A percentile compares a stretch with the other conserved stretches of the same genome.
These are phyloP conservation scores for Proisotoma minuta DNA, from an alignment of 2,888 invertebrate species.

Conservation along the genomic window DNA sequence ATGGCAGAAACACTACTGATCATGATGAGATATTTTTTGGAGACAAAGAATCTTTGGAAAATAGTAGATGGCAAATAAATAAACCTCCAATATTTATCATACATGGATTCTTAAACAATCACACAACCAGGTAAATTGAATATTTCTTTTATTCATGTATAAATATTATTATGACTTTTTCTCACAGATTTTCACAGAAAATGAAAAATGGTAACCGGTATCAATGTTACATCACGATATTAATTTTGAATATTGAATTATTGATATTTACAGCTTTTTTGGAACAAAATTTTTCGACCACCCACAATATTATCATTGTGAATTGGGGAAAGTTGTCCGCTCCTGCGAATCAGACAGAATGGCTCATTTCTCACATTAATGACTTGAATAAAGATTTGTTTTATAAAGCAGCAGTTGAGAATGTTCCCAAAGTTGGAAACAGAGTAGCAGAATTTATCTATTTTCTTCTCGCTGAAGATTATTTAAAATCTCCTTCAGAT, in stretches of 20 bases:
- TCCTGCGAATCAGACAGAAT: slow-evolving; percentile 22
- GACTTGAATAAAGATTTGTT: slow-evolving; percentile 25
- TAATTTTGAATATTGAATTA: not conserved
- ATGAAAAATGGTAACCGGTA: slow-evolving; percentile 30
- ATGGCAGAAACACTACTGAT: slow-evolving; percentile 23
- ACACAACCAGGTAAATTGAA: slow-evolving; percentile 30
- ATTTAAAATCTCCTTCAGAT: slow-evolving; percentile 23
- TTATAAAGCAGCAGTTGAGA: slow-evolving; percentile 30
- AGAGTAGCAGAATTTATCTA: slow-evolving; percentile 29
- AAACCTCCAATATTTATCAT: slow-evolving; percentile 25
- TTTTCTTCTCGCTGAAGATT: slow-evolving; percentile 23
- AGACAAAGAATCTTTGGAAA: slow-evolving; percentile 14
- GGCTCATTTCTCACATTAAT: slow-evolving; percentile 13
- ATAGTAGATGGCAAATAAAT: slow-evolving; percentile 16
- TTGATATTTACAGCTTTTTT: slow-evolving; percentile 21
- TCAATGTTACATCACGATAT: too few relatives aligned
- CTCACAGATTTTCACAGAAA: slow-evolving; percentile 22
- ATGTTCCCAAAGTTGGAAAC: slow-evolving; percentile 32
- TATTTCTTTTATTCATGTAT: too few relatives aligned
- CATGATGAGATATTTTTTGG: slow-evolving; percentile 21
- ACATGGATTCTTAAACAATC: slow-evolving; percentile 37
- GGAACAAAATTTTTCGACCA: slow-evolving; percentile 14
- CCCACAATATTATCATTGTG: slow-evolving; percentile 28
- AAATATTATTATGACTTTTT: too few relatives aligned
- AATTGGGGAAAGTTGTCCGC: slow-evolving; percentile 34